Evolutionary conservation across 1,140 invertebrate genomes (phyloP).

Genomic region (Leptinotarsa defecta): DNA sequence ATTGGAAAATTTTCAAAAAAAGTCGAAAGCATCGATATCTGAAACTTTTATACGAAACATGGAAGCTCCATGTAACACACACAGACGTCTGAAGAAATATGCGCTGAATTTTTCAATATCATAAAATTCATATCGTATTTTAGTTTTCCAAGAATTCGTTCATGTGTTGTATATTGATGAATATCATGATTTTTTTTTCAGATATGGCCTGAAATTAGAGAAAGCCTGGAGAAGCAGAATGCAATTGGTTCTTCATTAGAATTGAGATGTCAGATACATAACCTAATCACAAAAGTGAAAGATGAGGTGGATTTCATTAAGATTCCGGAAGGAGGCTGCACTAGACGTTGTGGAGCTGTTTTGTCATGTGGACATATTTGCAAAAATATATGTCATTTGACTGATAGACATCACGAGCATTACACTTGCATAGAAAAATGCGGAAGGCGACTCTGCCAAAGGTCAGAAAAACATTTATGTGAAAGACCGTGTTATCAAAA

Average conservation of each 20-base stretch:
- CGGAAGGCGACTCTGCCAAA: slow-evolving; percentile 42
- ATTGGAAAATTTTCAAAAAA: too few relatives aligned
- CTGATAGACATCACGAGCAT: slow-evolving; percentile 57
- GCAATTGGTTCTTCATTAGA: slow-evolving; percentile 56
- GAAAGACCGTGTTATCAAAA: slow-evolving; percentile 56
- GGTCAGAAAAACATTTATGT: slow-evolving; percentile 56
- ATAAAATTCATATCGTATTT: too few relatives aligned
- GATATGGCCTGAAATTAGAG: slow-evolving; percentile 62
- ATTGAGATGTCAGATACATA: slow-evolving; percentile 61
- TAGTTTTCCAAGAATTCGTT: too few relatives aligned
- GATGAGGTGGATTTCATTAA: slow-evolving; percentile 56
- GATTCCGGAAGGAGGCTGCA: slow-evolving; percentile 60
- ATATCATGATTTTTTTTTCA: slow-evolving; percentile 30
- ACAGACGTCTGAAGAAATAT: too few relatives aligned
- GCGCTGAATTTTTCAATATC: too few relatives aligned
- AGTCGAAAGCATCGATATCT: too few relatives aligned
- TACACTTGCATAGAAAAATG: slow-evolving; percentile 57
- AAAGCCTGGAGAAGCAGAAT: slow-evolving; percentile 55
- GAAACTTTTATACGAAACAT: too few relatives aligned
- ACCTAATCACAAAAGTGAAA: slow-evolving; percentile 48
- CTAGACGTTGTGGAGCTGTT: slow-evolving; percentile 53
- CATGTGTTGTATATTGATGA: too few relatives aligned
- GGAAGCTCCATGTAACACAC: too few relatives aligned
- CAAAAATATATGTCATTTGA: slow-evolving; percentile 60
- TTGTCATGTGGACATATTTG: slow-evolving; percentile 63